Base-by-base conservation (phyloP, 2,797 vertebrate genomes). In the Huso huso region DNA sequence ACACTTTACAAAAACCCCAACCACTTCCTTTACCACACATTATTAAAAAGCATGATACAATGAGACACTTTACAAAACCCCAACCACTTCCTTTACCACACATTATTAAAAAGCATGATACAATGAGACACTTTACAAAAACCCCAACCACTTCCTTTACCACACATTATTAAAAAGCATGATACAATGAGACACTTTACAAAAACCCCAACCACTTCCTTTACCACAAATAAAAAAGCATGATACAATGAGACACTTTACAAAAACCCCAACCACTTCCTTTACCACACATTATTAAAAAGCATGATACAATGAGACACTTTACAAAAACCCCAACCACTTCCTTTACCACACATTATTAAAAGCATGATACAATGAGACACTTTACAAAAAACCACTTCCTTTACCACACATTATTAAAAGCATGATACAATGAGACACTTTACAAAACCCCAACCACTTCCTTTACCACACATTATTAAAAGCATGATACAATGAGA, bases 11-110 rank as follows among this genome's bases (percentile, higher is more conserved):
- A 10, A 55, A 55, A 55, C 9, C 9, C 37, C 4, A 55, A 55
- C 9, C 9, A n/a, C n/a, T 55, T 55, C 53, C 53, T 55, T 55
- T 55, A 55, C 7, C 53, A 55, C 53, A 55, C 53, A 55, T 55
- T 55, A 55, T 55, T 55, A 55, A 55, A n/a, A 55, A 55, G n/a
- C n/a, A n/a, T n/a, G n/a, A n/a, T n/a, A 55, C n/a, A 55, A 55
- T 55, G 53, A n/a, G 53, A 55, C 53, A 10, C 5, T 55, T 55
- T n/a, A 55, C n/a, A 10, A 55, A 55, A 55, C 9, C 9, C 37
- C 4, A 55, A 55, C 9, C 9, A n/a, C n/a, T 55, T 55, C 53
- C 53, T 55, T 55, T 55, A 55, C 7, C 53, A 55, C 53, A 55
- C 53, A 55, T 55, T 55, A 55, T 55, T 55, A 55, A 55, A n/a